Evolutionary conservation across 2,797 vertebrate species (phyloP).

Genomic region (Balearica regulorum): DNA sequence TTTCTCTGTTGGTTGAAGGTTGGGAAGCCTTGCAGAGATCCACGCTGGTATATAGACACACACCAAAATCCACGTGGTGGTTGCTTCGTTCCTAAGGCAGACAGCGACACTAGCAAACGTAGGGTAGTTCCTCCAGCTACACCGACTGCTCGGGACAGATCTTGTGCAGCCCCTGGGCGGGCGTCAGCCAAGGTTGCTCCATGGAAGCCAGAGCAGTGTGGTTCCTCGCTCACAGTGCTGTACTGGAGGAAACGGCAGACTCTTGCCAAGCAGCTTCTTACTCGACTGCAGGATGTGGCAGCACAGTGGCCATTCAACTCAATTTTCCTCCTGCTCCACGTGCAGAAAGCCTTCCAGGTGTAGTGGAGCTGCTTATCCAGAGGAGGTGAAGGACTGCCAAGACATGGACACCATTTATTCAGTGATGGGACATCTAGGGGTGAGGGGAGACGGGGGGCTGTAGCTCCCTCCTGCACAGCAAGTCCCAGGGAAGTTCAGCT

Average conservation of each 20-base stretch:
- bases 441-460: neutral
- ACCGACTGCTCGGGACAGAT: neutral
- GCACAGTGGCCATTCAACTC: neutral
- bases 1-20: neutral
- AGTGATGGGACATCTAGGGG: neutral
- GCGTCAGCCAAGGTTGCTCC: neutral
- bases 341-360: neutral
- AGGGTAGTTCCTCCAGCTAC: neutral
- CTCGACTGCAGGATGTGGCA: neutral
- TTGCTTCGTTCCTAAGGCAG: neutral
- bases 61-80: neutral
- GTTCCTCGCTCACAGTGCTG: neutral
- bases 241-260: neutral
- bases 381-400: neutral
- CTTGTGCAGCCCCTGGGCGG: too few species aligned
- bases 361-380: neutral
- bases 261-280: neutral
- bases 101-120: fast-evolving
- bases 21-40: neutral
- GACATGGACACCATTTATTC: neutral
- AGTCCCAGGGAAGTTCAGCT: neutral
- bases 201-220: neutral
- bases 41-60: fast-evolving
- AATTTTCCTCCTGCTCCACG: neutral
- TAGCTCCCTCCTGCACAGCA: neutral